Conservation (phyloP, 1,140 invertebrate species). For the Brachionus plicatilis region DNA sequence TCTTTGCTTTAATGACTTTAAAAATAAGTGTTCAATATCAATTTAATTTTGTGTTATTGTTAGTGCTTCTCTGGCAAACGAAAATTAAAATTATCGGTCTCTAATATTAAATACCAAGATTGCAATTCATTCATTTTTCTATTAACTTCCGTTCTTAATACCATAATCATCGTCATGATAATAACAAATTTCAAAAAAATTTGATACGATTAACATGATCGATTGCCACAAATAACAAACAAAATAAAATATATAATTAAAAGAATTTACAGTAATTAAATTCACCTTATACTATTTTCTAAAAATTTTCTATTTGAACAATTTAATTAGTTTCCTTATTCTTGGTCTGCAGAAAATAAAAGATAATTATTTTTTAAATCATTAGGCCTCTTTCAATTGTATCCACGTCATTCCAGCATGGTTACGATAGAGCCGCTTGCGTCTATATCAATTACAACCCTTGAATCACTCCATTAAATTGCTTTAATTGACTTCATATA, state of each 20-base stretch:
- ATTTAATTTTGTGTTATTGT: constrained; percentile 4
- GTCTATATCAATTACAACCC: not conserved
- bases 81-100: not conserved
- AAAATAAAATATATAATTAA: constrained; percentile 11
- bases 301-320: constrained; percentile 30
- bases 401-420: not conserved
- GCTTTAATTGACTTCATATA: not conserved
- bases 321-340: constrained; percentile 36
- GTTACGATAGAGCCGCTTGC: not conserved
- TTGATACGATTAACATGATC: constrained; percentile 37
- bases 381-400: not conserved
- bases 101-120: not conserved
- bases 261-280: constrained; percentile 15
- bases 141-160: constrained; percentile 27
- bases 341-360: not conserved
- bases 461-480: not conserved
- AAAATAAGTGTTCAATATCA: constrained; percentile 25
- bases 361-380: constrained; percentile 18
- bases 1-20: constrained; percentile 18
- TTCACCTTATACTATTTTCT: constrained; percentile 24
- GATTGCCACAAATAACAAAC: constrained; percentile 14
- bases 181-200: constrained; percentile 24
- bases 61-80: not conserved
- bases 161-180: constrained; percentile 26
- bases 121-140: not conserved